Evolutionary conservation across 2,113 vertebrate species (phyloP), one percentile per base, ranked within the genome.

Genomic region (Hiodon tergisus): DNA sequence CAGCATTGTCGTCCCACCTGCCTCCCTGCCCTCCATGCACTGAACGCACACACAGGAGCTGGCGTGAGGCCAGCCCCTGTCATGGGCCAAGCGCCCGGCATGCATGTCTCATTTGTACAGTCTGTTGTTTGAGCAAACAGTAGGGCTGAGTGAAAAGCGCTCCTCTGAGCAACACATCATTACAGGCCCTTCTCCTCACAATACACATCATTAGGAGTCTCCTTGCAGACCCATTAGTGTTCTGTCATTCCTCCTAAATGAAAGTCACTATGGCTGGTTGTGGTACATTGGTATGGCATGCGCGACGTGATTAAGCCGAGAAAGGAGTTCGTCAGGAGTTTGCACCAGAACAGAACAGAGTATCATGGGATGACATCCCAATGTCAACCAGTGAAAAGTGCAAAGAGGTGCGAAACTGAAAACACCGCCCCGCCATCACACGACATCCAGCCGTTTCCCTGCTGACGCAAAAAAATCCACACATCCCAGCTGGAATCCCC

Each of bases 51-150:
- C 72, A 72, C 69, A 76, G 55, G 72, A 73, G 69, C 78, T 85
- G 87, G 85, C 83, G 11, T 17, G 10, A 16, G 71, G 70, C 80
- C 86, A 86, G 74, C 60, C 65, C n/a, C 71, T 66, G 76, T 75
- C 50, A 66, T 61, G 16, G 57, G 0, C 31, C 74, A 79, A 31
- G 75, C 69, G 71, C 76, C 79, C 55, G 71, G 75, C 70, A 55
- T 76, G 48, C 76, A 77, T 58, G 67, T 78, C 76, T 78, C 80
- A 81, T 86, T 87, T 89, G 88, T 83, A 79, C 85, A 65, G 77
- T 46, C 80, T 84, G 85, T 86, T 86, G 84, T 86, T 85, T 85
- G 84, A 90, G 87, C 84, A 89, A 90, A 89, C 84, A 87, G 78
- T 81, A 75, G 83, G 76, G 79, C 67, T 73, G 66, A 66, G 80